A percentile compares a stretch with the other conserved stretches of the same genome.
Evolutionary conservation across 2,888 invertebrate genomes (phyloP).

Genomic region (Lasioglossum oenotherae): DNA sequence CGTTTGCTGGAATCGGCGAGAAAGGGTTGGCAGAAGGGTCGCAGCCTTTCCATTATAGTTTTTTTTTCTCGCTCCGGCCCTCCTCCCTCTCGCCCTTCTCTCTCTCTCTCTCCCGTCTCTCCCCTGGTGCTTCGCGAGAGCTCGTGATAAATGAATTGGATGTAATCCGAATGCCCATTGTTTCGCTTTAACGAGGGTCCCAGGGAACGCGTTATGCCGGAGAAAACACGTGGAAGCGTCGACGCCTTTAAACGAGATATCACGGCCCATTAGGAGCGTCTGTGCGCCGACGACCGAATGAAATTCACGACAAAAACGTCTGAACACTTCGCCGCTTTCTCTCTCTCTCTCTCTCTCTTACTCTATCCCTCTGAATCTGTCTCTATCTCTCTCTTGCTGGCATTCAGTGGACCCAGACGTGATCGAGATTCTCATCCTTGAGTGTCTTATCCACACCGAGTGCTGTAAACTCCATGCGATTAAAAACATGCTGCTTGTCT

Average conservation of each 20-base stretch:
- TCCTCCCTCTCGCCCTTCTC: background rate
- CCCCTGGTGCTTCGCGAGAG: conserved; percentile 41
- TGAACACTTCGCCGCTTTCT: conserved; percentile 14
- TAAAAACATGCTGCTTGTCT: background rate
- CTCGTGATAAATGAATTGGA: conserved; percentile 73
- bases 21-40: conserved; percentile 42
- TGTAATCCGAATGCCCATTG: conserved; percentile 74
- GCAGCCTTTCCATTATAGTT: conserved; percentile 63
- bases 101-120: background rate
- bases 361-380: background rate
- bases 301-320: conserved; percentile 49
- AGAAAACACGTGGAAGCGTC: conserved; percentile 56
- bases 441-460: background rate
- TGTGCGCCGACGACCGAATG: conserved; percentile 20
- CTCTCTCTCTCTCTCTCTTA: background rate
- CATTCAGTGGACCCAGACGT: background rate
- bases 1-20: conserved; percentile 38
- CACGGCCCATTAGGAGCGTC: conserved; percentile 43
- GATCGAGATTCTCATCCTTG: conserved; percentile 1
- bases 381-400: background rate
- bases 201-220: conserved; percentile 46
- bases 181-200: conserved; percentile 69
- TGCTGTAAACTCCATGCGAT: background rate
- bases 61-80: conserved; percentile 7
- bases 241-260: conserved; percentile 66